These are phyloP conservation scores for Glaucopsyche alexis DNA, from an alignment of 2,888 invertebrate species.

Conservation along the genomic window DNA sequence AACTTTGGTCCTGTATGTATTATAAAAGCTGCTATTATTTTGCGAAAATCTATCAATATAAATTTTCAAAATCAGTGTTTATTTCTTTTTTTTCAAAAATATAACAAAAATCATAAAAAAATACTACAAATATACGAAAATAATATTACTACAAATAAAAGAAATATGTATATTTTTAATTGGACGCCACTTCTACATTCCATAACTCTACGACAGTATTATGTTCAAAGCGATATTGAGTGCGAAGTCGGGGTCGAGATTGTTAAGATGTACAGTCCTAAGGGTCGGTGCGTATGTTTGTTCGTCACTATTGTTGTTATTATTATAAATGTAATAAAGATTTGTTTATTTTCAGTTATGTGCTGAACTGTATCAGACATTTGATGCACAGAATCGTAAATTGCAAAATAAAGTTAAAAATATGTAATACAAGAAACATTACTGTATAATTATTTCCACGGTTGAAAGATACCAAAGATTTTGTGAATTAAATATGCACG, in stretches of 20 bases:
- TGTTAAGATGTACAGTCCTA: slow-evolving; percentile 65
- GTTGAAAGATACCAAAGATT: too few species aligned
- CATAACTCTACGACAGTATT: slow-evolving; percentile 42
- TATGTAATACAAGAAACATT: too few species aligned
- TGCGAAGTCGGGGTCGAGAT: slow-evolving; percentile 66
- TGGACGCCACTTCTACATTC: slow-evolving; percentile 21
- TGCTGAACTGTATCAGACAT: background rate
- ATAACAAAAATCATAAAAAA: too few species aligned
- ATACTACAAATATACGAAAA: too few species aligned
- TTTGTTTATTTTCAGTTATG: background rate
- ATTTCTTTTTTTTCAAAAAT: too few species aligned
- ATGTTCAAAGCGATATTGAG: slow-evolving; percentile 65
- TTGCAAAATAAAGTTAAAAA: background rate
- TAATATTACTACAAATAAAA: background rate
- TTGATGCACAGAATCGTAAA: background rate
- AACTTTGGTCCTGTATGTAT: too few species aligned
- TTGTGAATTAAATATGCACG: too few species aligned
- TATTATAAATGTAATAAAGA: background rate
- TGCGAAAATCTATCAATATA: too few species aligned
- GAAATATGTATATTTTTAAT: slow-evolving; percentile 4
- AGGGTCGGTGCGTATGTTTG: slow-evolving; percentile 35
- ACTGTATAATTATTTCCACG: too few species aligned
- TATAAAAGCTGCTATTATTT: too few species aligned
- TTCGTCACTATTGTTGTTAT: background rate
- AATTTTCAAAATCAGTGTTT: too few species aligned